These are phyloP conservation scores for Clepsis dumicolana DNA, from an alignment of 2,888 invertebrate genomes.

Conservation along the genomic window DNA sequence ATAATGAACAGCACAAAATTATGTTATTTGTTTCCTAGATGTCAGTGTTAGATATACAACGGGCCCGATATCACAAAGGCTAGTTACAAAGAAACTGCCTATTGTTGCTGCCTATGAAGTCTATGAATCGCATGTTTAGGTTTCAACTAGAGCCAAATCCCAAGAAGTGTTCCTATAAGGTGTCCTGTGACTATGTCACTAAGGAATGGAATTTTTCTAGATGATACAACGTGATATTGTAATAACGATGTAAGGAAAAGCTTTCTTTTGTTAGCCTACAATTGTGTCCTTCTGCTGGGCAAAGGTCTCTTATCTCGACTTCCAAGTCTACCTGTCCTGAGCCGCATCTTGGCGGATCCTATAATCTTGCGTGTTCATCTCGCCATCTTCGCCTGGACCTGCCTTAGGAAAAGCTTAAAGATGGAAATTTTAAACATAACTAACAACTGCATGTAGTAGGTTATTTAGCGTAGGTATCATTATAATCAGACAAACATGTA, in stretches of 20 bases:
- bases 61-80: slow-evolving; percentile 75
- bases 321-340: too few relatives aligned
- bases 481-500: too few relatives aligned
- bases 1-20: not conserved
- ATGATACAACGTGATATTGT: not conserved
- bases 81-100: slow-evolving; percentile 76
- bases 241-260: slow-evolving; percentile 8
- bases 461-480: too few relatives aligned
- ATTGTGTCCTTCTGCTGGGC: too few relatives aligned
- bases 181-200: slow-evolving; percentile 44
- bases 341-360: too few relatives aligned
- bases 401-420: too few relatives aligned
- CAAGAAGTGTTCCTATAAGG: slow-evolving; percentile 35
- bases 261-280: too few relatives aligned
- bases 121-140: slow-evolving; percentile 71
- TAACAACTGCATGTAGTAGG: too few relatives aligned
- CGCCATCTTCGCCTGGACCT: too few relatives aligned
- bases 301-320: too few relatives aligned
- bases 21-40: slow-evolving; percentile 17
- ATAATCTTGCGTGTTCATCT: too few relatives aligned
- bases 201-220: slow-evolving; percentile 44
- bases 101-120: slow-evolving; percentile 76
- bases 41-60: slow-evolving; percentile 11
- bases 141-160: slow-evolving; percentile 65
- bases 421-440: too few relatives aligned